Evolutionary conservation across 2,888 invertebrate species (phyloP).

Genomic region (Chrysodeixis includens): DNA sequence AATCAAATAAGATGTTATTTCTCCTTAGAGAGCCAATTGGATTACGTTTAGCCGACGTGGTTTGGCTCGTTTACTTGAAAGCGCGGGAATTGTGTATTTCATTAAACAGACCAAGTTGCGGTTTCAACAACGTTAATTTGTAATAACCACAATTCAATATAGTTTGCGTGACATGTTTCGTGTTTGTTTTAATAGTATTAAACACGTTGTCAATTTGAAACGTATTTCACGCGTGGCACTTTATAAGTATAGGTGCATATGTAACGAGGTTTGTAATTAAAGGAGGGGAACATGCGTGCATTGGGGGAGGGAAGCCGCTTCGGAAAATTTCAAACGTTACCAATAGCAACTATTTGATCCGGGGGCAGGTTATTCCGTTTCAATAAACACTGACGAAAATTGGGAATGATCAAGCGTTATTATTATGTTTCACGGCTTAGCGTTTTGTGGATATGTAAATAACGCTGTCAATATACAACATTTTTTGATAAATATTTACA

Average conservation of each 20-base stretch:
- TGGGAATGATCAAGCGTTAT: not conserved
- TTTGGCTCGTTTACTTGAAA: not conserved
- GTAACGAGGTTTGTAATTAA: not conserved
- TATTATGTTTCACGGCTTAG: not conserved
- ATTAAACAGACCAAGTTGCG: too few species aligned
- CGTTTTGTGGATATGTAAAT: not conserved
- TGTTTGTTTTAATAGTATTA: not conserved
- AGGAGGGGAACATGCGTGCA: slow-evolving; percentile 1
- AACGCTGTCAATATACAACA: not conserved
- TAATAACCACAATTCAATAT: not conserved
- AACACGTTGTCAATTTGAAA: not conserved
- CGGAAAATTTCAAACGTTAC: not conserved
- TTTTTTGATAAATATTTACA: not conserved
- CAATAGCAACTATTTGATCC: not conserved
- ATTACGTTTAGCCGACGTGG: not conserved
- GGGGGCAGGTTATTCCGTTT: not conserved
- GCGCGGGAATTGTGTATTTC: not conserved
- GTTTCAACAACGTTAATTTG: too few species aligned
- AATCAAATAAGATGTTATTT: not conserved
- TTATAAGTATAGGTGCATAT: not conserved
- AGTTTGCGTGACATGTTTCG: not conserved
- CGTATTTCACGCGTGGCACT: not conserved
- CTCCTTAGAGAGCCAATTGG: not conserved
- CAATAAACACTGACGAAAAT: not conserved
- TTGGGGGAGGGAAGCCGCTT: slow-evolving; percentile 18